phyloP scores from a whole-genome alignment of 2,888 invertebrate genomes.

The Mesodorylaimus sp. region DNA sequence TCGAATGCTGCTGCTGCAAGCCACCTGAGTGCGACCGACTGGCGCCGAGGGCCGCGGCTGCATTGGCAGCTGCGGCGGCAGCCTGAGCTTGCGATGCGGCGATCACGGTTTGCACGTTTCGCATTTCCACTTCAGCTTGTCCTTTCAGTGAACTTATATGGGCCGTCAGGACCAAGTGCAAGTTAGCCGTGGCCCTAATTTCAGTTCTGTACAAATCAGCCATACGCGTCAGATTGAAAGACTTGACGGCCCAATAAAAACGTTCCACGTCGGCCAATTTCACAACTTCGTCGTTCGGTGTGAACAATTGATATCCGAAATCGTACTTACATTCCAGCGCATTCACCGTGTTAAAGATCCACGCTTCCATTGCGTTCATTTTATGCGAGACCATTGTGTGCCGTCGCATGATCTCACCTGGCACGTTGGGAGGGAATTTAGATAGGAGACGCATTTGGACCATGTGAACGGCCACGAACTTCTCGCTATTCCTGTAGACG shows the following conservation, averaged over 20 bases:
- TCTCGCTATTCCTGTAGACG: conserved; percentile 9
- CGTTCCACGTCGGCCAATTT: conserved; percentile 17
- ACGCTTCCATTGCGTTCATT: conserved; percentile 17
- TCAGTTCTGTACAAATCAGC: conserved; percentile 14
- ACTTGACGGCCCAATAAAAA: conserved; percentile 22
- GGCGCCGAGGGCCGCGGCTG: too few species aligned
- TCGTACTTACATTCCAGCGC: conserved; percentile 18
- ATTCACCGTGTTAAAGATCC: conserved; percentile 22
- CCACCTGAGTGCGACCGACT: too few species aligned
- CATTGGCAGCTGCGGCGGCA: too few species aligned
- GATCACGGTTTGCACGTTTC: too few species aligned
- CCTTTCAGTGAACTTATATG: conserved; percentile 7
- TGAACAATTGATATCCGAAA: conserved; percentile 21
- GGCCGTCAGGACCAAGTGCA: conserved; percentile 6
- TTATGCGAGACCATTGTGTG: conserved; percentile 19
- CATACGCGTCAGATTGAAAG: conserved; percentile 16
- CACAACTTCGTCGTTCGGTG: conserved; percentile 17
- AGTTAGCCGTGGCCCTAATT: conserved; percentile 11
- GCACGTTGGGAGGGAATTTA: conserved; percentile 21
- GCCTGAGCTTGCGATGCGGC: too few species aligned
- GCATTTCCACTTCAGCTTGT: conserved; percentile 4
- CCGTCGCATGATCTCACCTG: conserved; percentile 14
- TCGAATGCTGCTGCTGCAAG: too few species aligned
- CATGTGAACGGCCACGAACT: conserved; percentile 19
- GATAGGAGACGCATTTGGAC: conserved; percentile 20